Evolutionary conservation across 2,888 invertebrate genomes (phyloP).

Genomic region (Andrena praecox): DNA sequence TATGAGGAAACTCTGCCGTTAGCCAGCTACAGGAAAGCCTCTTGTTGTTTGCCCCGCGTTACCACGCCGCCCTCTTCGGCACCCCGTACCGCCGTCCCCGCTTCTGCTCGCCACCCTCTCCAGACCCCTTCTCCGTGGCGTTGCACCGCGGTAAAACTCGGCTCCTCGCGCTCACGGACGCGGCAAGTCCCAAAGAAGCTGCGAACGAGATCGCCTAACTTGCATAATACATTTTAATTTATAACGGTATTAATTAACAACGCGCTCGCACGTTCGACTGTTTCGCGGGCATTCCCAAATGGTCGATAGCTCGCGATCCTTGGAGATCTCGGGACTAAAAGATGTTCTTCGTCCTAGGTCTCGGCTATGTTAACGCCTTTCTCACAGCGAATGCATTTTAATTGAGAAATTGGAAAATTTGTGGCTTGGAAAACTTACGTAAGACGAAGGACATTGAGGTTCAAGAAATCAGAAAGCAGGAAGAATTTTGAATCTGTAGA

Average conservation of each 20-base stretch:
- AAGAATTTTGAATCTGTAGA: too few species aligned
- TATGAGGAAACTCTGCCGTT: conserved; percentile 80
- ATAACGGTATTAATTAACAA: conserved; percentile 75
- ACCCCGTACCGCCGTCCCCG: conserved; percentile 54
- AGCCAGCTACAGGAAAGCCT: conserved; percentile 70
- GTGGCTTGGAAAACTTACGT: too few species aligned
- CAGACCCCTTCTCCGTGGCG: conserved; percentile 26
- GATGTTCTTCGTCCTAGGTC: too few species aligned
- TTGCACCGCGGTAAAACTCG: conserved; percentile 63
- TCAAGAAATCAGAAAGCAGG: too few species aligned
- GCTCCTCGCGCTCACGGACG: conserved; percentile 58
- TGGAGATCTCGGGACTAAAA: too few species aligned
- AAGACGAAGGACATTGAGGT: too few species aligned
- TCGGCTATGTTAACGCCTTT: too few species aligned
- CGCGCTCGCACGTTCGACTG: conserved; percentile 36
- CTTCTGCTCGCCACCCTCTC: conserved; percentile 22
- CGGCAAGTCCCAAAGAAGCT: conserved; percentile 71
- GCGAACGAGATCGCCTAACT: conserved; percentile 72
- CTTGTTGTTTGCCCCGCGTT: conserved; percentile 75
- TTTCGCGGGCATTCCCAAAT: neutral
- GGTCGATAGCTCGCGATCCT: neutral
- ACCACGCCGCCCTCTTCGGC: conserved; percentile 68
- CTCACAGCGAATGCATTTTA: too few species aligned
- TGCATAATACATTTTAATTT: conserved; percentile 78
- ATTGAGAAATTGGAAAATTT: too few species aligned